phyloP scores from a whole-genome alignment of 2,113 vertebrate genomes.

The Sorex araneus region DNA sequence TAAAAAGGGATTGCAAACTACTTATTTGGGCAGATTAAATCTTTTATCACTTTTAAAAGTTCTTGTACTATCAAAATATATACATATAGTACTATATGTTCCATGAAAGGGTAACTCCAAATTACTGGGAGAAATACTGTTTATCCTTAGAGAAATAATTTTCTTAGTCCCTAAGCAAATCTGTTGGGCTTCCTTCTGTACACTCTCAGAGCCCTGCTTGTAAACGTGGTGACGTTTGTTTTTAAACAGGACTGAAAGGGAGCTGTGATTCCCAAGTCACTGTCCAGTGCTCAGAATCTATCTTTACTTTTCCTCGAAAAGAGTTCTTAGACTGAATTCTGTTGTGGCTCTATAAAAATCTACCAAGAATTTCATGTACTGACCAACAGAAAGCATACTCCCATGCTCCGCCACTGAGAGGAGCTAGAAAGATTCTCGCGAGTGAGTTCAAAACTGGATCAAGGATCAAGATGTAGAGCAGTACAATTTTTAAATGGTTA shows the following conservation, averaged over 20 bases:
- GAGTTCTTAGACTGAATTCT: slow-evolving; percentile 52
- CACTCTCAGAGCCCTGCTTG: slow-evolving; percentile 62
- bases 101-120: slow-evolving; percentile 55
- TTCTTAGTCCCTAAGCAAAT: slow-evolving; percentile 78
- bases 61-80: slow-evolving; percentile 26
- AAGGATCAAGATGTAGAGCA: slow-evolving; percentile 39
- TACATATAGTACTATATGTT: slow-evolving; percentile 54
- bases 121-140: slow-evolving; percentile 67
- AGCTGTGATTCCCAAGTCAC: slow-evolving; percentile 7
- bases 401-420: background rate
- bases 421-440: background rate
- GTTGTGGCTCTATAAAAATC: slow-evolving; percentile 41
- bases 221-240: slow-evolving; percentile 64
- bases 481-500: background rate
- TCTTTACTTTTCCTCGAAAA: slow-evolving; percentile 76
- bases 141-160: slow-evolving; percentile 73
- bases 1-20: slow-evolving; percentile 64
- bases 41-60: slow-evolving; percentile 40
- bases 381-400: slow-evolving; percentile 31
- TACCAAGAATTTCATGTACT: background rate
- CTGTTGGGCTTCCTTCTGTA: slow-evolving; percentile 69
- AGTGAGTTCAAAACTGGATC: background rate
- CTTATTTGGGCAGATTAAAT: slow-evolving; percentile 69
- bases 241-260: slow-evolving; percentile 48
- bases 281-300: slow-evolving; percentile 63